Evolutionary conservation across 2,113 vertebrate genomes (phyloP), one percentile per base, ranked within the genome.

Genomic region (Porphyrio hochstetteri): DNA sequence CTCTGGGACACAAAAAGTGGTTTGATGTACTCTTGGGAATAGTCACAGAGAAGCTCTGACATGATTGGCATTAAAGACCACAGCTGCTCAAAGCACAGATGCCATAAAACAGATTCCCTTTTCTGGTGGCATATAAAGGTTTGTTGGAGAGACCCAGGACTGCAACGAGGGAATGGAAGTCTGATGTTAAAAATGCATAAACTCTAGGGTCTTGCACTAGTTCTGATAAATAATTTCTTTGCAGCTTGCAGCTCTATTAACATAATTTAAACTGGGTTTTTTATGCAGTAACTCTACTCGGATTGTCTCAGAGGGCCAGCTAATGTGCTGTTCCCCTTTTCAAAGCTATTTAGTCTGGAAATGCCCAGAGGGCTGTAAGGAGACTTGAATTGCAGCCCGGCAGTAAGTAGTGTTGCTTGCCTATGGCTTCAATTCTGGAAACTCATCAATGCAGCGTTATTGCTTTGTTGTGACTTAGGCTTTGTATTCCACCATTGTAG

Each of bases 181-280:
- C 79, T 84, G 71, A 19, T 36, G 79, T 94, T 87, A 88, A 96
- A 97, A 93, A 88, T 85, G 25, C 8, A 89, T 94, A 91, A 92
- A 82, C 95, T 95, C 91, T 77, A 72, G 82, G 68, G 86, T 92
- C 85, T 78, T 92, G 70, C 80, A 59, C 94, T 96, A 93, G n/a
- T 95, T 96, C 76, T 89, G 94, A 96, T 95, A 96, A 97, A 97
- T 96, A 95, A 96, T 96, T 97, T 96, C 93, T 95, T 94, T 95
- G 90, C 85, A 88, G 78, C 82, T 87, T 71, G 50, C 81, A 96
- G 90, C 40, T 87, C 81, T 93, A 94, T 95, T 97, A 96, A 84
- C 93, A 94, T 96, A 96, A 96, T 96, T 96, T 97, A 94, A 96
- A 88, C 42, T 23, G 64, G 0, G 3, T 0, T 10, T 81, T 94